Evolutionary conservation across 2,888 invertebrate genomes (phyloP), one percentile per base, ranked within the genome.

Genomic region (Andrena minutula): DNA sequence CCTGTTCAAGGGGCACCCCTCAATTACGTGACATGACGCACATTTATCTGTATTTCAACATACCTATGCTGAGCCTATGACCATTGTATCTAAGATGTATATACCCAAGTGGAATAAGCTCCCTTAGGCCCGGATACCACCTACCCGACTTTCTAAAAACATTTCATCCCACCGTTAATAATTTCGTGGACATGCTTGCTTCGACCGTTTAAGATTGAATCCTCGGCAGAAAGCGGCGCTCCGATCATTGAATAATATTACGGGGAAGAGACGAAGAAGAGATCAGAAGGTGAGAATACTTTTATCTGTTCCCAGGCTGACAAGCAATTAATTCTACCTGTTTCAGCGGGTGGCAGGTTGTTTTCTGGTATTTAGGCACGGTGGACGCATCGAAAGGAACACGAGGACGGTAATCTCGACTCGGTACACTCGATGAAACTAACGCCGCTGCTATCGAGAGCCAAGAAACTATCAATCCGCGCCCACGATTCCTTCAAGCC

Each of bases 401-500:
- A 12, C 47, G 23, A 35, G 51, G 28, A 56, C 60, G 61, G 10
- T 60, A 12, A 12, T 35, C 51, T 16, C 28, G 16, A 53, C 26
- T 28, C 35, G 68, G 5, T 30, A n/a, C 2, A 12, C 26, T 28
- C 7, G 23, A 12, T 8, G 16, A 53, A 63, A 56, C 8, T 26
- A 69, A 58, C 20, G 53, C 10, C 8, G 32, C 35, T 49, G 16
- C 28, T 61, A 32, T 41, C 7, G 12, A 6, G 47, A 64, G 35
- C 4, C 72, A 53, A 28, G 82, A 63, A 63, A 47, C 35, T 53
- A 47, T 60, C 47, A 23, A 68, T 63, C 20, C 47, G 16, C 30
- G 63, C 26, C 53, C 35, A 65, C 64, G 72, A 69, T 64, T 73
- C 35, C 63, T 69, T 72, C 35, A 1, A 35, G 47, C 10, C 26